A percentile compares a stretch with the other conserved stretches of the same genome.
Conservation (phyloP, 2,888 invertebrate species). For the Hydropsyche betteni region DNA sequence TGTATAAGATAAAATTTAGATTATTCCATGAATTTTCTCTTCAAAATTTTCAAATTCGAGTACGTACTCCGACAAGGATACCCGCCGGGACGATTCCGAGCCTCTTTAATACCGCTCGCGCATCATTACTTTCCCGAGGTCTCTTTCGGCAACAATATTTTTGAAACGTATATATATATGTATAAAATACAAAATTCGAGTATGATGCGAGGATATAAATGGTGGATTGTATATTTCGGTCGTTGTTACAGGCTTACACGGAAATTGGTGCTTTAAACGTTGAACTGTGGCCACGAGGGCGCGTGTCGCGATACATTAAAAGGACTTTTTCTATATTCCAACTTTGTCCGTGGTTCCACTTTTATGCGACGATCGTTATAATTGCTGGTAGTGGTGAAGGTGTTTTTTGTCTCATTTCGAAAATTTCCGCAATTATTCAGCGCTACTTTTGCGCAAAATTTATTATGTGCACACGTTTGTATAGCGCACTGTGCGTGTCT, state of each 20-base stretch:
- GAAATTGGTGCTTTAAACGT: constrained; percentile 12
- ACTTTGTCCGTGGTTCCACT: constrained; percentile 5
- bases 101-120: constrained; percentile 10
- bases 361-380: background rate
- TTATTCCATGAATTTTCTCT: no score
- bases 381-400: background rate
- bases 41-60: no score
- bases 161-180: no score
- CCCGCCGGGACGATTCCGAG: no score
- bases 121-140: constrained; percentile 20
- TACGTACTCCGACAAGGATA: no score
- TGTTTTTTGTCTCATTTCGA: no score
- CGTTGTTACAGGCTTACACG: background rate
- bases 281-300: background rate
- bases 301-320: constrained; percentile 26
- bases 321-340: constrained; percentile 22
- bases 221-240: background rate
- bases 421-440: no score
- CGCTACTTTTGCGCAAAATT: no score
- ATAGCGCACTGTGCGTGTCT: background rate
- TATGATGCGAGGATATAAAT: background rate
- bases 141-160: constrained; percentile 5
- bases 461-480: background rate
- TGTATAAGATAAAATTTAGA: no score
- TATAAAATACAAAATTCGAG: no score